Conservation (phyloP, 2,797 vertebrate species). For the Botia kubotai region DNA sequence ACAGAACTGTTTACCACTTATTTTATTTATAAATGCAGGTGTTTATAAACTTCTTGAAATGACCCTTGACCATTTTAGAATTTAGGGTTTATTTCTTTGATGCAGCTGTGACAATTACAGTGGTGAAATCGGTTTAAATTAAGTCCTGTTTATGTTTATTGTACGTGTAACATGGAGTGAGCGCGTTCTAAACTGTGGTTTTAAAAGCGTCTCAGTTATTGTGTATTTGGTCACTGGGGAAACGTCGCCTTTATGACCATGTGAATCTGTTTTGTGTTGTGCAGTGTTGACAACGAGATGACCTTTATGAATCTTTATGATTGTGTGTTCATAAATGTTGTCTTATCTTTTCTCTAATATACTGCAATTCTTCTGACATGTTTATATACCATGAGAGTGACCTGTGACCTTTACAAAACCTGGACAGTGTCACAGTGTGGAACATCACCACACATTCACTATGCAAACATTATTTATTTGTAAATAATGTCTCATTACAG, state of each 20-base stretch:
- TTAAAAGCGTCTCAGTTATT: conserved; percentile 1
- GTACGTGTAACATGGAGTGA: conserved; percentile 13
- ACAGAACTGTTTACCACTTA: neutral
- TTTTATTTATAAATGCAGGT: neutral
- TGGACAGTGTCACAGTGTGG: conserved; percentile 21
- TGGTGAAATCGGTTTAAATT: conserved; percentile 1
- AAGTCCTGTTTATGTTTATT: conserved; percentile 8
- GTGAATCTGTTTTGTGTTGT: conserved; percentile 35
- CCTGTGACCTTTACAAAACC: neutral
- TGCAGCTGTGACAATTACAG: conserved; percentile 35
- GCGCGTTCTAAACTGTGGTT: conserved; percentile 34
- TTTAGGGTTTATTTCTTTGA: neutral
- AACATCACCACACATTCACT: conserved; percentile 16
- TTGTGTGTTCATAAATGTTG: conserved; percentile 28
- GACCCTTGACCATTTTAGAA: neutral
- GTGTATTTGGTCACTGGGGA: conserved; percentile 16
- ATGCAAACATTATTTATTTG: conserved; percentile 14
- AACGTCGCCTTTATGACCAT: neutral
- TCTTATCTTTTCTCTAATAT: conserved; percentile 7
- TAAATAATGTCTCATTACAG: neutral
- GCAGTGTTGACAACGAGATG: conserved; percentile 28
- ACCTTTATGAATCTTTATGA: conserved; percentile 24
- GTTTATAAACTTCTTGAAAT: conserved; percentile 11
- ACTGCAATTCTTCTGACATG: neutral
- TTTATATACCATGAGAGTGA: neutral